Percentiles rank a stretch among this genome's conserved stretches.
Conservation (phyloP, 2,888 invertebrate genomes). For the Caenorhabditis plicata region DNA sequence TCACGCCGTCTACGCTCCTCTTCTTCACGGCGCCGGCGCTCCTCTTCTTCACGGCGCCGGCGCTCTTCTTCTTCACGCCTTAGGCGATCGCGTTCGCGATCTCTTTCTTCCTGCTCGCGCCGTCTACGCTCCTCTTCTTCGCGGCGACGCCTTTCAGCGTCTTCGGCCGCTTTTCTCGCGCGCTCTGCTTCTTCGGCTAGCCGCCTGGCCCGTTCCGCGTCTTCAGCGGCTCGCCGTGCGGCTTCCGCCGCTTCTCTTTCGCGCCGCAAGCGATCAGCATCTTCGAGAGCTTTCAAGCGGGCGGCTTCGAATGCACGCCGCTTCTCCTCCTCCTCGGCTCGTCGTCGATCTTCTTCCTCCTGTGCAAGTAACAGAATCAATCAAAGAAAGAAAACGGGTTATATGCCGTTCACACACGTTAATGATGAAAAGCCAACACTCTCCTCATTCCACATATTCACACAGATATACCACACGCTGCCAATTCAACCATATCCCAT, state of each 20-base stretch:
- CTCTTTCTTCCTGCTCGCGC: conserved; percentile 42
- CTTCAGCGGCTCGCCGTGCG: conserved; percentile 53
- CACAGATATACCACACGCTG: background rate
- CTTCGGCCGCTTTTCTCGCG: conserved; percentile 54
- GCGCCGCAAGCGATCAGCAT: conserved; percentile 61
- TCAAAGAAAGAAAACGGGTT: background rate
- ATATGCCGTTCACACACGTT: too few relatives aligned
- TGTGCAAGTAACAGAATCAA: conserved; percentile 16
- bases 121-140: conserved; percentile 55
- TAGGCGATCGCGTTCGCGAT: too few relatives aligned
- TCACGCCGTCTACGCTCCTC: conserved; percentile 15
- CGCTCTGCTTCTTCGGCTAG: conserved; percentile 57
- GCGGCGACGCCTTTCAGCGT: conserved; percentile 55
- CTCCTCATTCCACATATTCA: background rate
- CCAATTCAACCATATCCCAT: too few relatives aligned
- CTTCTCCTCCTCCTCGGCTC: conserved; percentile 63
- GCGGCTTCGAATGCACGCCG: conserved; percentile 65
- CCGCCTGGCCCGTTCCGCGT: conserved; percentile 55
- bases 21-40: conserved; percentile 25
- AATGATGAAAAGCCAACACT: background rate
- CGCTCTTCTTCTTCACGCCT: conserved; percentile 34
- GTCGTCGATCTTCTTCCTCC: conserved; percentile 65
- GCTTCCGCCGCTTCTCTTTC: conserved; percentile 65
- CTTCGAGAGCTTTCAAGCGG: conserved; percentile 63
- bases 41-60: conserved; percentile 30